Evolutionary conservation across 1,140 invertebrate genomes (phyloP).

Genomic region (Trissolcus basalis): DNA sequence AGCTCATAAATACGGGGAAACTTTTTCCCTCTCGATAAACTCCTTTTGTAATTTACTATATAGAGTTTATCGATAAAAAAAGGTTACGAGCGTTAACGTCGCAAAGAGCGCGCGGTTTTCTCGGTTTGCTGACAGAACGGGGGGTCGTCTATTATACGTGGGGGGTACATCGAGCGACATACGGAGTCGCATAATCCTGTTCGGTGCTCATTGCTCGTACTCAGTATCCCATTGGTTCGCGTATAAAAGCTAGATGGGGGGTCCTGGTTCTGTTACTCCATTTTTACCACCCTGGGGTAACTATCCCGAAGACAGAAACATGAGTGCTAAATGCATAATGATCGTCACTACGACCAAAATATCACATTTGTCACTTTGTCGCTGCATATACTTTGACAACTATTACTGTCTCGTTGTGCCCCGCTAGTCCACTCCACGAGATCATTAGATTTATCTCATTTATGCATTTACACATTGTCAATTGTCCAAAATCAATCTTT

Average conservation of each 20-base stretch:
- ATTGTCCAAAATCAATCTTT: too few species aligned
- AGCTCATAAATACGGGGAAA: constrained; percentile 2
- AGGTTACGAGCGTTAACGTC: constrained; percentile 22
- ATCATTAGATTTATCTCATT: too few species aligned
- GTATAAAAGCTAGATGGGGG: constrained; percentile 73
- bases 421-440: not conserved
- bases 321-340: constrained; percentile 72
- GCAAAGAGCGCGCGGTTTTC: constrained; percentile 60
- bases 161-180: constrained; percentile 70
- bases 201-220: constrained; percentile 64
- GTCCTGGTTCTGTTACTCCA: constrained; percentile 66
- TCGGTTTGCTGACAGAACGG: constrained; percentile 63
- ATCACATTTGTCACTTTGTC: constrained; percentile 51
- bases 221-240: constrained; percentile 65
- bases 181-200: constrained; percentile 68
- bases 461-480: too few species aligned
- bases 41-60: constrained; percentile 9
- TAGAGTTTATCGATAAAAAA: constrained; percentile 16
- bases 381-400: constrained; percentile 47
- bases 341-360: constrained; percentile 64
- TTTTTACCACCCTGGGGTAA: constrained; percentile 64
- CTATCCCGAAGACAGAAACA: constrained; percentile 68
- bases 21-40: constrained; percentile 4
- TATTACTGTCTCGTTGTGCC: constrained; percentile 15
- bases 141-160: constrained; percentile 66